Percentiles rank a stretch among this genome's conserved stretches.
These are phyloP conservation scores for Heliocidaris tuberculata DNA, from an alignment of 35 echinoderm and acorn worm genomes.

Conservation along the genomic window DNA sequence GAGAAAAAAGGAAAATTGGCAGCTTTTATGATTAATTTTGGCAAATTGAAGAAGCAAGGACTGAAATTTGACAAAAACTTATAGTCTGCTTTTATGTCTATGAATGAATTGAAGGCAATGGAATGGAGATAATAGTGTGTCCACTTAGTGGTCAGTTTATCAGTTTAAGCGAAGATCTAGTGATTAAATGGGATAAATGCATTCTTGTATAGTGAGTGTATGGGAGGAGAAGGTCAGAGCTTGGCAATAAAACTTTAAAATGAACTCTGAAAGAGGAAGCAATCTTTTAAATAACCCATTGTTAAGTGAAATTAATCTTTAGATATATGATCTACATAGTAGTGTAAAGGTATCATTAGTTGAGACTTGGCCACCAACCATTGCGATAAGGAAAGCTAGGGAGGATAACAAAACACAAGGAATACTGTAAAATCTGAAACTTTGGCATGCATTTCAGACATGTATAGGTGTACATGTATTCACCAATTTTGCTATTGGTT, in stretches of 20 bases:
- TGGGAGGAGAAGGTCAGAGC: not conserved
- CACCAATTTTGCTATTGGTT: too few relatives aligned
- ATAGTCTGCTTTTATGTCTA: not conserved
- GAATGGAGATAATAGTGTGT: not conserved
- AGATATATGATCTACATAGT: too few relatives aligned
- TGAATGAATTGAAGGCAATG: not conserved
- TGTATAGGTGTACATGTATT: too few relatives aligned
- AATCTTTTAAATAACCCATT: not conserved
- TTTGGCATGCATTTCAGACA: too few relatives aligned
- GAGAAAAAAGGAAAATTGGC: not conserved
- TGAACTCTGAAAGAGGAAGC: not conserved
- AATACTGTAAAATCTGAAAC: too few relatives aligned
- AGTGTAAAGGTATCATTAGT: too few relatives aligned
- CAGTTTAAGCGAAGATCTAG: not conserved
- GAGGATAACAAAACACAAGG: too few relatives aligned
- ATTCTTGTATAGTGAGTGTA: not conserved
- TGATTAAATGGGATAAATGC: not conserved
- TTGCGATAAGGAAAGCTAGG: too few relatives aligned
- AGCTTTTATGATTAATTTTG: not conserved
- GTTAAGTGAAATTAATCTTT: not conserved
- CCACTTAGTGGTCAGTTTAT: not conserved
- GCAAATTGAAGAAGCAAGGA: not conserved
- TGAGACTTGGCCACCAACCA: too few relatives aligned
- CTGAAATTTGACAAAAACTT: not conserved
- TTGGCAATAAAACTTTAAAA: not conserved